Percentiles rank a stretch among this genome's conserved stretches.
Conservation (phyloP, 2,888 invertebrate genomes). For the Eristalinus aeneus region DNA sequence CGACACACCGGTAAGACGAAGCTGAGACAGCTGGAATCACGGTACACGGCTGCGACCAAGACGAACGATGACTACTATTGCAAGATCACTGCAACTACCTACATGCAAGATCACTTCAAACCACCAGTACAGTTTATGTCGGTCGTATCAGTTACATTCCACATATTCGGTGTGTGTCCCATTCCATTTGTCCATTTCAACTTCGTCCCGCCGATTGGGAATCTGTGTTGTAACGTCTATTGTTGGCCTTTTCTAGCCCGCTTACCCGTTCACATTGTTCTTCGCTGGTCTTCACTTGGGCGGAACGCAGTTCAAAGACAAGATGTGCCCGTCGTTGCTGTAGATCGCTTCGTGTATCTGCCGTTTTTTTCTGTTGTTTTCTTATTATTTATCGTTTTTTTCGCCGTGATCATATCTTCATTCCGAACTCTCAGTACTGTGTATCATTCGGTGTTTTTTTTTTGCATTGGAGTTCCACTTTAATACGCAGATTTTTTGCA, state of each 20-base stretch:
- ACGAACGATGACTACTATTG: no score
- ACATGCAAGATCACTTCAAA: slow-evolving; percentile 19
- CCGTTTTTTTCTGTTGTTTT: slow-evolving; percentile 31
- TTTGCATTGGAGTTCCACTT: slow-evolving; percentile 20
- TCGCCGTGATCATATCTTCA: neutral
- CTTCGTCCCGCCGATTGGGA: slow-evolving; percentile 20
- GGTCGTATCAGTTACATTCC: slow-evolving; percentile 20
- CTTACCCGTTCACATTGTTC: slow-evolving; percentile 50
- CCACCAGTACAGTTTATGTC: neutral
- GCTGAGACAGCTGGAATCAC: no score
- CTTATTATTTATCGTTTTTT: neutral
- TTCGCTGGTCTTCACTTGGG: slow-evolving; percentile 10
- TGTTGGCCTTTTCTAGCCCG: slow-evolving; percentile 64
- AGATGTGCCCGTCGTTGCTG: slow-evolving; percentile 50
- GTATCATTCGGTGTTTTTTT: neutral
- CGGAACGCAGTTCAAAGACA: slow-evolving; percentile 46
- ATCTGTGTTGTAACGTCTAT: neutral
- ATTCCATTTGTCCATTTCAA: slow-evolving; percentile 47
- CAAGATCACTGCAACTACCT: neutral
- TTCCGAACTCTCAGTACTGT: neutral
- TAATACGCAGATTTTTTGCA: neutral
- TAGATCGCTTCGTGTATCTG: slow-evolving; percentile 52
- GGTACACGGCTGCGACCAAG: no score
- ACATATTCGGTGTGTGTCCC: neutral
- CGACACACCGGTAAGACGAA: neutral